Base-by-base conservation (phyloP, 2,888 invertebrate species). In the Enchytraeus crypticus region DNA sequence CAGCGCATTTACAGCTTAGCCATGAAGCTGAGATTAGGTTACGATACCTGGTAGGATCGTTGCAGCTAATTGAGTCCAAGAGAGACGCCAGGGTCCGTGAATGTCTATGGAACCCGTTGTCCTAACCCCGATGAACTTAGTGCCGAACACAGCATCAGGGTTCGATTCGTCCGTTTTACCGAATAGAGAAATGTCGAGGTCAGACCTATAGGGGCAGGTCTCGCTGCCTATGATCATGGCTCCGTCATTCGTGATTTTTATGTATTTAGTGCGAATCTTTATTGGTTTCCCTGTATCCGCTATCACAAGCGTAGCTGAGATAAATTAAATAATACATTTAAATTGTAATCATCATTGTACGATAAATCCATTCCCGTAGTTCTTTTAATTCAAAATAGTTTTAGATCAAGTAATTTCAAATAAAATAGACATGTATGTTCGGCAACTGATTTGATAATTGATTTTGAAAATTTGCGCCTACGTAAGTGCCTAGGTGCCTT, bases 111-210 rank as follows among this genome's bases (percentile, higher is more conserved):
- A 65, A 1, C 71, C 73, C 5, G 68, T 69, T 2, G 62, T 55
- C 0, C 61, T 62, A 5, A 72, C 71, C 3, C 70, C 71, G 38
- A 73, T 71, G 57, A 68, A 72, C 63, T 73, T 73, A 55, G 69
- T 61, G 1, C 71, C 73, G 46, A 69, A 66, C 3, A 33, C 49
- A 14, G 64, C 60, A 14, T 56, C 57, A 8, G 53, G 33, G 5
- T 66, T 66, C 59, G 67, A 38, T 33, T 64, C 53, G 1, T 68
- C 69, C 1, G 32, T 21, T 21, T 26, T 18, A 18, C 61, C 61
- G 23, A 4, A 61, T 11, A 70, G 62, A 5, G 57, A 61, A 38
- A 71, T 70, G 14, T 58, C 34, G 2, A 69, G 63, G 8, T 63
- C 60, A 14, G 59, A 55, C 1, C 55, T 51, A 46, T 66, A 69